phyloP scores from a whole-genome alignment of 2,113 vertebrate species.

The Dromas ardeola region DNA sequence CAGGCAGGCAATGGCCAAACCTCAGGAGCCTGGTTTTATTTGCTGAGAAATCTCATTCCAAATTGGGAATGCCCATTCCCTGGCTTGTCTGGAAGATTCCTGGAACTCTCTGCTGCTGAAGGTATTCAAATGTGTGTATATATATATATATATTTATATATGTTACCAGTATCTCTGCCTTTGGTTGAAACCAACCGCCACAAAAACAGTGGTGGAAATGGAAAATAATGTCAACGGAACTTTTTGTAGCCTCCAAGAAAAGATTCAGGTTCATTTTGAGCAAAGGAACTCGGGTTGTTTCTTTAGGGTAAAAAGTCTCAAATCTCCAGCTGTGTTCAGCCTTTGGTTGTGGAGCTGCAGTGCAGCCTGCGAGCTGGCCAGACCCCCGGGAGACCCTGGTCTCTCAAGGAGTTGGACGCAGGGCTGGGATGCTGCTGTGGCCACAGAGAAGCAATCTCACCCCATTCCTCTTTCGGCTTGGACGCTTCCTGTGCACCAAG shows the following conservation, averaged over 20 bases:
- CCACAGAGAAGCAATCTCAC: neutral
- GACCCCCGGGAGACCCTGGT: neutral
- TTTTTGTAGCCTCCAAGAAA: constrained; percentile 4
- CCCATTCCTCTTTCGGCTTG: neutral
- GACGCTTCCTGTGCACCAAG: neutral
- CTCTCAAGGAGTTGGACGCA: neutral
- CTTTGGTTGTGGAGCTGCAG: neutral
- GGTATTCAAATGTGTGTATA: neutral
- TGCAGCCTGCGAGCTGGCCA: neutral
- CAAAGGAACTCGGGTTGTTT: neutral
- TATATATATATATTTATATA: constrained; percentile 7
- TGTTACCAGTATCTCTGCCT: neutral
- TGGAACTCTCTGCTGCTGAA: neutral
- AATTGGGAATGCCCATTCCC: neutral
- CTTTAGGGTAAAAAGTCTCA: neutral
- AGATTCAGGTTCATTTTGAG: constrained; percentile 44
- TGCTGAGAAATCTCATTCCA: neutral
- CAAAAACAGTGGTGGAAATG: neutral
- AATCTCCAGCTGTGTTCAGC: neutral
- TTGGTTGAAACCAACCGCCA: neutral
- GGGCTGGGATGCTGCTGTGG: neutral
- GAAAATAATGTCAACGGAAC: constrained; percentile 44
- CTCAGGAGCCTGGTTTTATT: neutral
- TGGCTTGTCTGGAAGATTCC: neutral
- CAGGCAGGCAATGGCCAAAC: neutral